Base-by-base conservation (phyloP, 2,888 invertebrate species). In the Proisotoma minuta region DNA sequence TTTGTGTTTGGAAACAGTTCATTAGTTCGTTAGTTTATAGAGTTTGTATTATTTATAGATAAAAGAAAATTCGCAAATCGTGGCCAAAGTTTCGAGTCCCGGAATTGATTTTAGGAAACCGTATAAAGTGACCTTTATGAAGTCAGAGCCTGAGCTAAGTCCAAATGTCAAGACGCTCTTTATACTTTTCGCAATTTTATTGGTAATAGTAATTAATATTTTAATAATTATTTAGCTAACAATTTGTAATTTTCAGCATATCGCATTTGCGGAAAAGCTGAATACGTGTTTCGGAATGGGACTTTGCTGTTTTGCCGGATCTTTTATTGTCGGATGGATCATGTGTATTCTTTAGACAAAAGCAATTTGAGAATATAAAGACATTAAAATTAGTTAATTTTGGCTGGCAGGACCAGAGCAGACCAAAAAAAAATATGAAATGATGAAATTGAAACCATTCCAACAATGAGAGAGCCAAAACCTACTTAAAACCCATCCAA, bases 251-350 rank as follows among this genome's bases (percentile, higher is more conserved):
- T 34, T 61, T 27, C 62, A 69, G 69, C 69, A 69, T 64, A 69
- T 69, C 66, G 66, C 66, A 47, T 69, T 64, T 51, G 64, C 66
- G 60, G 69, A 69, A 57, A 69, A 69, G 59, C 57, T 69, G 60
- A 66, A 66, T 60, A 69, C 69, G 60, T 66, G 66, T 63, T 62
- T 63, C 53, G 66, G 66, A 63, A 66, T 69, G 66, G 57, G 64
- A 59, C 63, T 69, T 40, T 68, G 68, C 62, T 65, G 68, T 62
- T 57, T 63, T 57, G 66, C 68, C 52, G 65, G 65, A 59, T 63
- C 63, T 54, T 65, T 63, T 59, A 53, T 63, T 58, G 63, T 63
- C 26, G 63, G 66, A 47, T 60, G 63, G 69, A 26, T 58, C 28
- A 34, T 62, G 28, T 62, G 58, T 54, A 3, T 54, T 3, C 10